Conservation (phyloP, 1,140 invertebrate genomes). For the Trichomalopsis sarcophagae region DNA sequence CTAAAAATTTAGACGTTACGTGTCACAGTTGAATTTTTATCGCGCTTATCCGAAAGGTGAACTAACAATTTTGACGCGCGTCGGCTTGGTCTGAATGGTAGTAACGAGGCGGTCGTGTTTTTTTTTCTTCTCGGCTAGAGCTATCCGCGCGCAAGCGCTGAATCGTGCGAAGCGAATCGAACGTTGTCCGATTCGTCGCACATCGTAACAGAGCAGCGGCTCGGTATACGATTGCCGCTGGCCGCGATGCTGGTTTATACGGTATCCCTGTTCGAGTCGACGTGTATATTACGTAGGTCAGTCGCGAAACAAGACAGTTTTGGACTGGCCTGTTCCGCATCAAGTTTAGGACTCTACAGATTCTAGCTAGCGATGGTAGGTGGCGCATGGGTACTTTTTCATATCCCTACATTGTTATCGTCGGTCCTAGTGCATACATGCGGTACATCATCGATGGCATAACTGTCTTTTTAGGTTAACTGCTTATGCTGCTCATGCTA, state of each 20-base stretch:
- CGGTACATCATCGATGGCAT: no score
- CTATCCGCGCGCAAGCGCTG: not conserved
- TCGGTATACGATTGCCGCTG: no score
- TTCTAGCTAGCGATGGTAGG: no score
- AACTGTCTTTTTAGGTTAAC: no score
- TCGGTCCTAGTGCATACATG: no score
- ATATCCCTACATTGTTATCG: no score
- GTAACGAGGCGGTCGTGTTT: not conserved
- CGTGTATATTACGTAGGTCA: no score
- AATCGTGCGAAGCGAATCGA: conserved; percentile 28
- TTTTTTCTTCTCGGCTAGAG: conserved; percentile 11
- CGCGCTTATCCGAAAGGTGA: not conserved
- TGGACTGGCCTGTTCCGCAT: no score
- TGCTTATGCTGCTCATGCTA: no score
- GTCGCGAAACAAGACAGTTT: no score
- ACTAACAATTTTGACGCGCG: conserved; percentile 31
- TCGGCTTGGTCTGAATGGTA: not conserved
- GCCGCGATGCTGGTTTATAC: not conserved
- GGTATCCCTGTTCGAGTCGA: not conserved
- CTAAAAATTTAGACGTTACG: not conserved
- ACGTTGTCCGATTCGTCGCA: conserved; percentile 24
- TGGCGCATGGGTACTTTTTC: no score
- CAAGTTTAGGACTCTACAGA: no score
- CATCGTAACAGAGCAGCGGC: not conserved
- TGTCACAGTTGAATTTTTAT: not conserved